These are phyloP conservation scores for Blera fallax DNA, from an alignment of 2,888 invertebrate genomes.

Conservation along the genomic window DNA sequence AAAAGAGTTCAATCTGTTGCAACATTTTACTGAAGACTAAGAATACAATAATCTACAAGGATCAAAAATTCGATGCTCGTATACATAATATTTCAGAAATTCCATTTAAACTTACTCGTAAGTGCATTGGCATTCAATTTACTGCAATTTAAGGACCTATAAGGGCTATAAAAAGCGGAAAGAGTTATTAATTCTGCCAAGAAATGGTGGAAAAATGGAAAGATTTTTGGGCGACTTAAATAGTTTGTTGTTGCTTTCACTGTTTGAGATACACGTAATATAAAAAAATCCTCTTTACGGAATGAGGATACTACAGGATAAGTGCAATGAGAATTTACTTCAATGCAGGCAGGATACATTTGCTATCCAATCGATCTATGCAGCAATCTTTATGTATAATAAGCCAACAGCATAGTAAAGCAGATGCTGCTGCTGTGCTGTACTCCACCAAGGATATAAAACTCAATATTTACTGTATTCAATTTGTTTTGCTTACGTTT, in stretches of 20 bases:
- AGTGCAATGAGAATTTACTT: constrained; percentile 53
- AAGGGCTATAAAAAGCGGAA: constrained; percentile 9
- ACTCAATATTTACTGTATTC: constrained; percentile 69
- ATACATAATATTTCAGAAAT: background rate
- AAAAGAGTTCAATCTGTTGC: background rate
- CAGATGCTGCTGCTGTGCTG: constrained; percentile 47
- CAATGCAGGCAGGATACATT: constrained; percentile 47
- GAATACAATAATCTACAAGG: background rate
- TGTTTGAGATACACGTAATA: background rate
- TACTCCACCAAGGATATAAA: constrained; percentile 50
- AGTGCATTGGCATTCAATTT: constrained; percentile 1
- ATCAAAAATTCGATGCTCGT: background rate
- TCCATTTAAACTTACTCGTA: constrained; percentile 1
- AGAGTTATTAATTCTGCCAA: constrained; percentile 48
- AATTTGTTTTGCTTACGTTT: constrained; percentile 60
- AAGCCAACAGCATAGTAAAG: constrained; percentile 48
- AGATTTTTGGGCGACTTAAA: constrained; percentile 13
- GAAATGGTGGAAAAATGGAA: constrained; percentile 10
- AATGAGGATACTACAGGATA: constrained; percentile 36
- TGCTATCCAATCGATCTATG: constrained; percentile 62
- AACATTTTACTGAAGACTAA: background rate
- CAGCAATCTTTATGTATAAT: constrained; percentile 58
- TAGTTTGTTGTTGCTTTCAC: background rate
- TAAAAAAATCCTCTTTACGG: background rate
- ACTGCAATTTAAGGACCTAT: constrained; percentile 2